A percentile compares a stretch with the other conserved stretches of the same genome.
phyloP scores from a whole-genome alignment of 2,888 invertebrate species.

The Metalampra italica region DNA sequence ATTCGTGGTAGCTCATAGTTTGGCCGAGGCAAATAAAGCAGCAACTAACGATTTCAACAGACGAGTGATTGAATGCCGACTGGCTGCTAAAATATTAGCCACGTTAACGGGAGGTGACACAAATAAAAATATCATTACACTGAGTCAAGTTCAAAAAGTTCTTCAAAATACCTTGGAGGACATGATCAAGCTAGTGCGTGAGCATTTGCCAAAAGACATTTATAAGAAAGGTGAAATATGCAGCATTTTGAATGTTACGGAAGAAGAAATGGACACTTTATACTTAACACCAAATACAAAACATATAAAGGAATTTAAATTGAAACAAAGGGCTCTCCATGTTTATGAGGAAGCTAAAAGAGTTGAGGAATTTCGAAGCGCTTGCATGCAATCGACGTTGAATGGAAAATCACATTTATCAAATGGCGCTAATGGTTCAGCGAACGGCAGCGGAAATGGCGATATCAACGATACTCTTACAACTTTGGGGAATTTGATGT shows the following conservation, averaged over 20 bases:
- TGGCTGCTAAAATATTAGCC: constrained; percentile 89
- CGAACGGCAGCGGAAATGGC: constrained; percentile 21
- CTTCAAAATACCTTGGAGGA: constrained; percentile 81
- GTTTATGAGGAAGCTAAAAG: constrained; percentile 94
- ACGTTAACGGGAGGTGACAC: constrained; percentile 47
- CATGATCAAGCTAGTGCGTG: constrained; percentile 83
- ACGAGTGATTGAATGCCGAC: constrained; percentile 95
- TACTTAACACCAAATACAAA: constrained; percentile 75
- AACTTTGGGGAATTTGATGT: constrained; percentile 90
- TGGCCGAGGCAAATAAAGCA: constrained; percentile 95
- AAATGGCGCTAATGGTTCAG: constrained; percentile 32
- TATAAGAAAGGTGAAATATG: constrained; percentile 86
- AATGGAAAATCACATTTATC: constrained; percentile 32
- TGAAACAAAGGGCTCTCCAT: constrained; percentile 92
- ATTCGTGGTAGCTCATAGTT: constrained; percentile 96
- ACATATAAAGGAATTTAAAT: constrained; percentile 85
- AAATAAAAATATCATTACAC: constrained; percentile 82
- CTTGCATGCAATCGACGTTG: constrained; percentile 68
- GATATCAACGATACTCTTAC: constrained; percentile 44
- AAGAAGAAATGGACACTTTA: constrained; percentile 77
- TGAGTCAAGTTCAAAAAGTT: constrained; percentile 86
- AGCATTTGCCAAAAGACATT: constrained; percentile 80
- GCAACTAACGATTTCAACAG: constrained; percentile 94
- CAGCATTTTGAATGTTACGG: constrained; percentile 75
- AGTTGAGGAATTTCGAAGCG: constrained; percentile 85